phyloP scores from a whole-genome alignment of 2,888 invertebrate species.

The Galeruca laticollis region DNA sequence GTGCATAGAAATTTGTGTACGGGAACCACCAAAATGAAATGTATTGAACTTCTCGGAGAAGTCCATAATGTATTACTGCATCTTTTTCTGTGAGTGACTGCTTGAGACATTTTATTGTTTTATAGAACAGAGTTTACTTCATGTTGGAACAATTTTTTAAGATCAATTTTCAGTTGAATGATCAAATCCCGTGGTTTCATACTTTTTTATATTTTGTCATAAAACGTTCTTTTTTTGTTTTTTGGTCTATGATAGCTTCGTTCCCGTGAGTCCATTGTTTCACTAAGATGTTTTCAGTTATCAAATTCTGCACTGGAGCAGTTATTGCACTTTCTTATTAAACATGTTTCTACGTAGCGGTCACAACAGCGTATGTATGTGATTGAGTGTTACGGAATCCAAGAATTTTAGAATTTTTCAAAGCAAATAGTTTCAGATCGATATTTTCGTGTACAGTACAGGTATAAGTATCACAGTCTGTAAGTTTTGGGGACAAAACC shows the following conservation, averaged over 20 bases:
- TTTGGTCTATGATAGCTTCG: no score
- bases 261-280: no score
- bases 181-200: neutral
- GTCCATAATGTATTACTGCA: constrained; percentile 28
- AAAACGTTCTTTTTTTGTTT: no score
- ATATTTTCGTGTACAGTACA: no score
- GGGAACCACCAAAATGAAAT: constrained; percentile 17
- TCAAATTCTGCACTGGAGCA: no score
- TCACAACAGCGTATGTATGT: neutral
- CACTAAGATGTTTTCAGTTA: no score
- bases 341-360: neutral
- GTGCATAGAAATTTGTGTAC: constrained; percentile 17
- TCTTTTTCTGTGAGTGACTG: constrained; percentile 11
- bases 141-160: no score
- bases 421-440: no score
- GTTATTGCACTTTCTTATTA: no score
- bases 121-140: no score
- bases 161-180: neutral
- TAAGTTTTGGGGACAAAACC: neutral
- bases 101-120: neutral
- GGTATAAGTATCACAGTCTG: neutral
- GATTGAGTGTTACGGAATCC: neutral
- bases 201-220: no score
- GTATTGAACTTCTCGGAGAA: constrained; percentile 25
- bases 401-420: neutral